Conservation (phyloP, 2,797 vertebrate genomes). For the Lepus townsendii region DNA sequence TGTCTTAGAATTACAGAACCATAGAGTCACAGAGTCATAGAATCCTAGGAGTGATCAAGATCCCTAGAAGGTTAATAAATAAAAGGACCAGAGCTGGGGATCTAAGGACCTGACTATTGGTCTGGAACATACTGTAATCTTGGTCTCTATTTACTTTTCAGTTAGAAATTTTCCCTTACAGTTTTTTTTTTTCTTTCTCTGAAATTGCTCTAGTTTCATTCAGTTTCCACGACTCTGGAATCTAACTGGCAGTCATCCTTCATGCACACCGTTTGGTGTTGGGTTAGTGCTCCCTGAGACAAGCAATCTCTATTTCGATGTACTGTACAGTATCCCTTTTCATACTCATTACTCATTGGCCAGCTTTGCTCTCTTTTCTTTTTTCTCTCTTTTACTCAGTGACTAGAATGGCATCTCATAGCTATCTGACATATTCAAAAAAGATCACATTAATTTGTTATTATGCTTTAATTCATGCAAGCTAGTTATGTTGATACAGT, state of each 20-base stretch:
- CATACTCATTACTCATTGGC: neutral
- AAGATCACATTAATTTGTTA: neutral
- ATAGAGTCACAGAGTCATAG: constrained; percentile 73
- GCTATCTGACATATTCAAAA: neutral
- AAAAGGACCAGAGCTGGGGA: neutral
- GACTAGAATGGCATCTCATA: neutral
- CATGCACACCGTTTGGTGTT: neutral
- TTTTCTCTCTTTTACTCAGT: neutral
- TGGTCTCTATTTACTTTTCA: neutral
- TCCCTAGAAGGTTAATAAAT: neutral
- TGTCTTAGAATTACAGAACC: constrained; percentile 70
- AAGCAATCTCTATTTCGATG: neutral
- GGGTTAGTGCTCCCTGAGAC: neutral
- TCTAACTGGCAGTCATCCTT: neutral
- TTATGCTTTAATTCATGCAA: constrained; percentile 39
- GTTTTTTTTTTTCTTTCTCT: constrained; percentile 28
- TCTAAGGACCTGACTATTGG: neutral
- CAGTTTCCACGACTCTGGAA: neutral
- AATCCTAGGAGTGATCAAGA: constrained; percentile 38
- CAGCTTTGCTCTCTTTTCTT: neutral
- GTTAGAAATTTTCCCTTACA: neutral
- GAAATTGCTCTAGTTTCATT: neutral
- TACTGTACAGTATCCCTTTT: neutral
- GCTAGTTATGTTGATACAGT: neutral
- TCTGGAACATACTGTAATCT: neutral